Percentiles rank a stretch among this genome's conserved stretches.
Evolutionary conservation across 2,888 invertebrate genomes (phyloP).

Genomic region (Julus scanicus): DNA sequence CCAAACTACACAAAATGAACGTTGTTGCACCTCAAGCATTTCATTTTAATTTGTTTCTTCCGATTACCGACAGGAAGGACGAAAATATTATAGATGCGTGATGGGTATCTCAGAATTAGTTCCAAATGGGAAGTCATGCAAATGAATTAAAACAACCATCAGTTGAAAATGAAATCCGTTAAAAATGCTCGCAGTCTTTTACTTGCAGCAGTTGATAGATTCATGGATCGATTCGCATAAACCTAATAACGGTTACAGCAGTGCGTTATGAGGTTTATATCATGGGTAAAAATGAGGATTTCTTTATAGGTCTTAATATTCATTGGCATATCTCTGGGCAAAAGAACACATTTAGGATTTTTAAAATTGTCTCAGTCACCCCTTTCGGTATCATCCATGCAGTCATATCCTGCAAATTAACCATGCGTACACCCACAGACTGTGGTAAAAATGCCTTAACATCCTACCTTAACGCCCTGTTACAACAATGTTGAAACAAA

Average conservation of each 20-base stretch:
- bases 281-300: not conserved
- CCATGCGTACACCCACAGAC: not conserved
- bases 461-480: not conserved
- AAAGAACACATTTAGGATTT: not conserved
- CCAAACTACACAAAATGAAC: not conserved
- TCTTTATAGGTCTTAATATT: not conserved
- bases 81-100: not conserved
- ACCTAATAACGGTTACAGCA: not conserved
- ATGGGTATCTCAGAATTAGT: not conserved
- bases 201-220: not conserved
- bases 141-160: not conserved
- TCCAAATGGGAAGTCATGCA: not conserved
- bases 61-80: not conserved
- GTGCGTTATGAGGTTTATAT: not conserved
- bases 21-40: not conserved
- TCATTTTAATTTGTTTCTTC: conserved; percentile 1
- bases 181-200: not conserved
- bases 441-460: not conserved
- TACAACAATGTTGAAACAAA: not conserved
- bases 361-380: not conserved
- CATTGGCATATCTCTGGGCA: not conserved
- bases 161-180: not conserved
- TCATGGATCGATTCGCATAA: not conserved
- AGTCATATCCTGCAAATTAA: not conserved
- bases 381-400: not conserved